Percentiles rank a stretch among this genome's conserved stretches.
Evolutionary conservation across 2,797 vertebrate species (phyloP).

Genomic region (Morus bassanus): DNA sequence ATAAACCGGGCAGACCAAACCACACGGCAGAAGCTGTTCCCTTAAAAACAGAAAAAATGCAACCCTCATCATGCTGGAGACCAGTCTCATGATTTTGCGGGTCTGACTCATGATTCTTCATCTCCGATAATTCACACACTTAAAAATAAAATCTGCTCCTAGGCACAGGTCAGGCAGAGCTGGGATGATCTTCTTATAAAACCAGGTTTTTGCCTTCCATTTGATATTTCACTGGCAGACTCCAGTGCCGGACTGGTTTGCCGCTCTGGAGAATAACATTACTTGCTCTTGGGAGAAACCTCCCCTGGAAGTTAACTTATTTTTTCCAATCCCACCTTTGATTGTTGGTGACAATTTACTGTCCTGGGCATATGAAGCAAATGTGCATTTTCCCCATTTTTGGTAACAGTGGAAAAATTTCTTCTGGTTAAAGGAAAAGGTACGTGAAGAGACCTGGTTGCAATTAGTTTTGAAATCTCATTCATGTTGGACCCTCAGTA

Average conservation of each 20-base stretch:
- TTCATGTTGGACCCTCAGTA: background rate
- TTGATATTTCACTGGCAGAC: background rate
- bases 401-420: background rate
- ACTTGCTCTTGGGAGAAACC: background rate
- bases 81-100: background rate
- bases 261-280: background rate
- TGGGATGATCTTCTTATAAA: background rate
- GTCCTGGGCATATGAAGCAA: background rate
- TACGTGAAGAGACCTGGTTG: background rate
- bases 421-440: background rate
- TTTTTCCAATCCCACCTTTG: background rate
- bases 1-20: background rate
- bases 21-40: background rate
- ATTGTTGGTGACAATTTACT: background rate
- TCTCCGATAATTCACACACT: background rate
- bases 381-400: background rate
- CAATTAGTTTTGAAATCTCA: background rate
- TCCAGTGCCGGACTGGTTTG: background rate
- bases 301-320: background rate
- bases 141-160: conserved; percentile 24
- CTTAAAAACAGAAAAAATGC: conserved; percentile 7
- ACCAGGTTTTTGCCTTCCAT: background rate
- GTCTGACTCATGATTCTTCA: conserved; percentile 23
- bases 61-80: background rate
- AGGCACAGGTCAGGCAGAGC: background rate